Evolutionary conservation across 2,888 invertebrate species (phyloP), one percentile per base, ranked within the genome.

Genomic region (Theodoxus fluviatilis): DNA sequence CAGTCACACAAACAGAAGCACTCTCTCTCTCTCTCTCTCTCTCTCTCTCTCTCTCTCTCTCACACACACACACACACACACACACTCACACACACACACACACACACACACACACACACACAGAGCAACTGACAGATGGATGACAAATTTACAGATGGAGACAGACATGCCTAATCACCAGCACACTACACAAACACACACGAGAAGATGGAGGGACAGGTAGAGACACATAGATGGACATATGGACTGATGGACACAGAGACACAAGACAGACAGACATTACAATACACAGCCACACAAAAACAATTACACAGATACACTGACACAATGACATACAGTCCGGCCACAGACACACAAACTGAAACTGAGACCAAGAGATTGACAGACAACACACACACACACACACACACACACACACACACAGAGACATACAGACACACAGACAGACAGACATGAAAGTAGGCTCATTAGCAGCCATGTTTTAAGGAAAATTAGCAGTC

Each of bases 221-320:
- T 37, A 38, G 64, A 64, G 64, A 25, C 59, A 59, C 25, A 25
- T n/a, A 61, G 61, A 25, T 2, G 15, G 61, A 61, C 9, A 61
- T 12, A 61, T n/a, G n/a, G 61, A 61, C 25, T 33, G 61, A 31
- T 15, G 35, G 61, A 61, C 31, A 61, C 7, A 61, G 1, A 61
- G 61, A 61, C 3, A 61, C 33, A 61, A 61, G 61, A 31, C 31
- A 61, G 61, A 61, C 33, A 61, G 31, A 61, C 3, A 61, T 31
- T 15, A 12, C 9, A 35, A 61, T 15, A 31, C 33, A 61, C 31
- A 61, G 1, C 31, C 3, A n/a, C n/a, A n/a, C n/a, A n/a, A n/a
- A n/a, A n/a, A n/a, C n/a, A n/a, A n/a, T n/a, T n/a, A n/a, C n/a
- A n/a, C n/a, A 61, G 61, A 31, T 15, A 61, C 33, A 61, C 33